A percentile compares a stretch with the other conserved stretches of the same genome.
Conservation (phyloP, 2,888 invertebrate genomes). For the Mesoligia furuncula region DNA sequence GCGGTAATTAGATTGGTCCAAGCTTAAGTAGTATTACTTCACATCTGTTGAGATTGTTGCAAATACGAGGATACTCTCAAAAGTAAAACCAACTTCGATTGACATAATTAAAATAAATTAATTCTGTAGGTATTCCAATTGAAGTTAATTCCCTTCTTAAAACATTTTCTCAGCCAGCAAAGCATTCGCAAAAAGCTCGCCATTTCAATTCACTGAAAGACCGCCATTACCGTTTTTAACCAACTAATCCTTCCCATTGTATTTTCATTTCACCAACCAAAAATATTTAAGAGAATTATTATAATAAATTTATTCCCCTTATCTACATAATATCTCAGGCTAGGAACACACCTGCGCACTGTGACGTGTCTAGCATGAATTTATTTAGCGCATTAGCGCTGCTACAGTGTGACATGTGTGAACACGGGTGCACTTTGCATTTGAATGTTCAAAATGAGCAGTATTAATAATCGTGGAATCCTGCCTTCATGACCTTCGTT, state of each 20-base stretch:
- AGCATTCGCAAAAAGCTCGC: constrained; percentile 32
- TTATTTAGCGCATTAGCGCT: constrained; percentile 73
- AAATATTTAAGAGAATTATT: constrained; percentile 60
- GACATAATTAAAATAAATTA: neutral
- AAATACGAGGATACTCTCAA: neutral
- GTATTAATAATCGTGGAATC: constrained; percentile 66
- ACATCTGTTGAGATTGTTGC: neutral
- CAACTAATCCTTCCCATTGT: constrained; percentile 57
- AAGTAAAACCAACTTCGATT: neutral
- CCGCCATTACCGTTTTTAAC: constrained; percentile 40
- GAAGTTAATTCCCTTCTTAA: constrained; percentile 23
- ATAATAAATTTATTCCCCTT: constrained; percentile 59
- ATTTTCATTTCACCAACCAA: constrained; percentile 48
- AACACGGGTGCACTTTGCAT: constrained; percentile 72
- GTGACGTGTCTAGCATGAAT: constrained; percentile 76
- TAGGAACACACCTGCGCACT: constrained; percentile 66
- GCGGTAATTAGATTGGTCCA: neutral
- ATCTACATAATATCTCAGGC: constrained; percentile 70
- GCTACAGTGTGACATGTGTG: constrained; percentile 67
- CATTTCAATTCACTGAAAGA: constrained; percentile 37
- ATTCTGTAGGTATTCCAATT: constrained; percentile 8
- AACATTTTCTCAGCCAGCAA: constrained; percentile 20
- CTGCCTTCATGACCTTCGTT: constrained; percentile 48
- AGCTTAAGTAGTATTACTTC: neutral
- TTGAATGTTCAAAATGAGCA: constrained; percentile 70